Evolutionary conservation across 2,888 invertebrate species (phyloP).

Genomic region (Paralinhomoeus sp.): DNA sequence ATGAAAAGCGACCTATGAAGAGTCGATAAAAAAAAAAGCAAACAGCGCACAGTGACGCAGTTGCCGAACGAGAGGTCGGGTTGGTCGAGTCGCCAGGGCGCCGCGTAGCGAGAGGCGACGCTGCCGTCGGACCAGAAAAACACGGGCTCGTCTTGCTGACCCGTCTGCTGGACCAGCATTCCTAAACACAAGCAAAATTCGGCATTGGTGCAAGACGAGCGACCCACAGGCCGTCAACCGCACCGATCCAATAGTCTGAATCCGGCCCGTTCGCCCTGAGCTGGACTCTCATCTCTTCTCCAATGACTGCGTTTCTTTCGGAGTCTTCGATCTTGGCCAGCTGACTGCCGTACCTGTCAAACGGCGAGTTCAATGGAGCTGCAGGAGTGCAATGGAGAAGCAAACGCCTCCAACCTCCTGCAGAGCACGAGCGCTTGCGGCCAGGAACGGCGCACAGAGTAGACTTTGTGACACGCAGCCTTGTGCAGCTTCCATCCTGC

Average conservation of each 20-base stretch:
- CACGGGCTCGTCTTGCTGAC: slow-evolving; percentile 9
- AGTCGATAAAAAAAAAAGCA: slow-evolving; percentile 7
- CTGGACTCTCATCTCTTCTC: slow-evolving; percentile 41
- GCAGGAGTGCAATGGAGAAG: neutral
- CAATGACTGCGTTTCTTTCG: slow-evolving; percentile 70
- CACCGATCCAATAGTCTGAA: slow-evolving; percentile 18
- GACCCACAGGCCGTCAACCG: neutral
- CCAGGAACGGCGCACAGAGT: slow-evolving; percentile 19
- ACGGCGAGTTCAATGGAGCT: neutral
- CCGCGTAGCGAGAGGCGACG: slow-evolving; percentile 25
- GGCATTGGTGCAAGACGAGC: neutral
- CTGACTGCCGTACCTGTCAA: slow-evolving; percentile 67
- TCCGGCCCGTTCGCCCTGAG: slow-evolving; percentile 8
- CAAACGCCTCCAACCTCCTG: slow-evolving; percentile 9
- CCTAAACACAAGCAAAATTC: neutral
- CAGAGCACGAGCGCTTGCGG: slow-evolving; percentile 22
- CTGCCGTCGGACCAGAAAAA: slow-evolving; percentile 24
- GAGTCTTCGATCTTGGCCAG: slow-evolving; percentile 70
- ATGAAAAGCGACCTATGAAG: neutral
- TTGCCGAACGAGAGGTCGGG: slow-evolving; percentile 66
- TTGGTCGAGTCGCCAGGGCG: slow-evolving; percentile 71
- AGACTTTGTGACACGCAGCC: slow-evolving; percentile 17
- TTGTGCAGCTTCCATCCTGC: slow-evolving; percentile 17
- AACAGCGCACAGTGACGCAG: slow-evolving; percentile 42
- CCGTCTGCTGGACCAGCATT: slow-evolving; percentile 11